phyloP scores from a whole-genome alignment of 2,797 vertebrate genomes.

The Scolopax rusticola region DNA sequence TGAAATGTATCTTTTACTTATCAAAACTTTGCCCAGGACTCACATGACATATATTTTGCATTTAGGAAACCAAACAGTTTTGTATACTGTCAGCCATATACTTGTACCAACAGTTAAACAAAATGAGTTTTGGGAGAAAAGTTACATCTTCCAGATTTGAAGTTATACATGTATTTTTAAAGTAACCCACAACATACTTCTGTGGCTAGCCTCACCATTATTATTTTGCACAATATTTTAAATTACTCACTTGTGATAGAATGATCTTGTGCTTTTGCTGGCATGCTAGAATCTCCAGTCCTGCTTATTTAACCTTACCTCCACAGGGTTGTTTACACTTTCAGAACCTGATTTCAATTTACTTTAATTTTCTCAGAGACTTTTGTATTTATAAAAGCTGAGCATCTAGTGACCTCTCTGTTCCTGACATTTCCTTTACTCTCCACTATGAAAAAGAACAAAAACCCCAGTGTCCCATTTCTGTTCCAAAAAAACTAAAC shows the following conservation, averaged over 20 bases:
- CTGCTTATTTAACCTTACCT: conserved; percentile 81
- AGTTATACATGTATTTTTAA: conserved; percentile 18
- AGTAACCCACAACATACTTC: conserved; percentile 36
- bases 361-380: conserved; percentile 77
- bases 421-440: conserved; percentile 77
- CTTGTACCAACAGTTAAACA: conserved; percentile 33
- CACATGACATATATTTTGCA: conserved; percentile 37
- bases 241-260: conserved; percentile 59
- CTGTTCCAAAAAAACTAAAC: conserved; percentile 78
- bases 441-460: conserved; percentile 74
- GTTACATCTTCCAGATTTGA: background rate
- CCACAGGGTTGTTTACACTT: conserved; percentile 76
- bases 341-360: conserved; percentile 77
- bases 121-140: conserved; percentile 50
- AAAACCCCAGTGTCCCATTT: conserved; percentile 78
- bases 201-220: conserved; percentile 34
- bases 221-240: conserved; percentile 56
- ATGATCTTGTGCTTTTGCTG: conserved; percentile 71
- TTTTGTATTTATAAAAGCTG: conserved; percentile 80
- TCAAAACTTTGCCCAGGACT: background rate
- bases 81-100: background rate
- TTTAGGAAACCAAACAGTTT: conserved; percentile 50
- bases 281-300: conserved; percentile 53
- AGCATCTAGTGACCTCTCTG: conserved; percentile 77
- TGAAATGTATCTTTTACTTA: conserved; percentile 42